Conservation (phyloP, 2,113 vertebrate species). For the Ophiodon elongatus region DNA sequence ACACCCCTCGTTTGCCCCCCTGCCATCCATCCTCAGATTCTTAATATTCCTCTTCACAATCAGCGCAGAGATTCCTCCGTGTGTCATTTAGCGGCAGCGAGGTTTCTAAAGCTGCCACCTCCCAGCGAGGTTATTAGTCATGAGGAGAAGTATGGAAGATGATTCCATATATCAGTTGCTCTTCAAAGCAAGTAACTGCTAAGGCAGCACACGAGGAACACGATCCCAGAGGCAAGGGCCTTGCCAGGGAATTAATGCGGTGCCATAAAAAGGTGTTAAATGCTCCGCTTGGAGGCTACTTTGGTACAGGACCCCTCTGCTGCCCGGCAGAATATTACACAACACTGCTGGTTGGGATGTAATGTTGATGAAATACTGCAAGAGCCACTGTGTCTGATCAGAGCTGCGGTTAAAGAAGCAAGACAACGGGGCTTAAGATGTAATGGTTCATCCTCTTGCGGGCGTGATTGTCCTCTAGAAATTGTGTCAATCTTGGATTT, state of each 20-base stretch:
- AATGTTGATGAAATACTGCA: background rate
- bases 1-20: too few relatives aligned
- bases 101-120: conserved; percentile 6
- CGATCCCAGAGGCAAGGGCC: conserved; percentile 9
- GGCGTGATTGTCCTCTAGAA: background rate
- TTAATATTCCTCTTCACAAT: conserved; percentile 20
- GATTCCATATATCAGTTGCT: conserved; percentile 34
- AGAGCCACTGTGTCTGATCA: background rate
- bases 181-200: conserved; percentile 29
- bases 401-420: background rate
- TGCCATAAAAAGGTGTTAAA: conserved; percentile 53
- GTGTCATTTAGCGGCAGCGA: background rate
- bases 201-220: conserved; percentile 19
- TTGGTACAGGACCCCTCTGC: conserved; percentile 10
- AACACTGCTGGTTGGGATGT: background rate
- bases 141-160: conserved; percentile 8
- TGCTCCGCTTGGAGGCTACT: conserved; percentile 16
- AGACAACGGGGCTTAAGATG: background rate
- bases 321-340: conserved; percentile 9
- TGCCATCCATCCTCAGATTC: background rate
- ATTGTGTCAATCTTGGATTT: background rate
- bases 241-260: conserved; percentile 25
- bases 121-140: background rate
- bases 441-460: background rate
- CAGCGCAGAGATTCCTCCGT: background rate